A percentile compares a stretch with the other conserved stretches of the same genome.
phyloP scores from a whole-genome alignment of 2,797 vertebrate species.

The Protonibea diacanthus region DNA sequence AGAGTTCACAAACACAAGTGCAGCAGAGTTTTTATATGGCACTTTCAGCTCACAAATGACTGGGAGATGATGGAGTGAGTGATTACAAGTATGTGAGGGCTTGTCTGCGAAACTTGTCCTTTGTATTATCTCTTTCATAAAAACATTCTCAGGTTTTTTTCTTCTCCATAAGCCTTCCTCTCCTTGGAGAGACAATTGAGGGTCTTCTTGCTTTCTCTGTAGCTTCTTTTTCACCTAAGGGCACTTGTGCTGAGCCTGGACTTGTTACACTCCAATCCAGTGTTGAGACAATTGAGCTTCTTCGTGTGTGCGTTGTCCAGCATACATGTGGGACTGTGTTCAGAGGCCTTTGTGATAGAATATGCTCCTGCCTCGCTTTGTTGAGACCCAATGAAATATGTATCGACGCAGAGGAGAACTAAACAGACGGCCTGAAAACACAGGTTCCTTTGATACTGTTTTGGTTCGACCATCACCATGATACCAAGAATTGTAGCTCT shows the following conservation, averaged over 20 bases:
- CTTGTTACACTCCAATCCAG: conserved; percentile 67
- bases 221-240: conserved; percentile 78
- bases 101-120: conserved; percentile 62
- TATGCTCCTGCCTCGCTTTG: conserved; percentile 78
- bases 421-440: conserved; percentile 72
- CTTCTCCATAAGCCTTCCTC: conserved; percentile 64
- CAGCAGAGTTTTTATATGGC: neutral
- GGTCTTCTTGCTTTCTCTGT: conserved; percentile 67
- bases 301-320: conserved; percentile 67
- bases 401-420: conserved; percentile 71
- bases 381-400: conserved; percentile 78
- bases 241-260: conserved; percentile 67
- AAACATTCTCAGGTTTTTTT: conserved; percentile 52
- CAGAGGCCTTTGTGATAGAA: conserved; percentile 81
- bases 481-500: conserved; percentile 42
- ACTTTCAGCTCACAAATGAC: conserved; percentile 9
- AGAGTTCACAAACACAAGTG: neutral
- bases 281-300: conserved; percentile 74
- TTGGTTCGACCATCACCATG: conserved; percentile 56
- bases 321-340: conserved; percentile 69
- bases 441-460: conserved; percentile 79
- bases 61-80: conserved; percentile 26
- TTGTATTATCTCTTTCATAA: conserved; percentile 72
- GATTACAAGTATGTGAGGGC: conserved; percentile 22
- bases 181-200: conserved; percentile 83